Evolutionary conservation across 1,140 invertebrate genomes (phyloP).

Genomic region (Wiebesia pumilae): DNA sequence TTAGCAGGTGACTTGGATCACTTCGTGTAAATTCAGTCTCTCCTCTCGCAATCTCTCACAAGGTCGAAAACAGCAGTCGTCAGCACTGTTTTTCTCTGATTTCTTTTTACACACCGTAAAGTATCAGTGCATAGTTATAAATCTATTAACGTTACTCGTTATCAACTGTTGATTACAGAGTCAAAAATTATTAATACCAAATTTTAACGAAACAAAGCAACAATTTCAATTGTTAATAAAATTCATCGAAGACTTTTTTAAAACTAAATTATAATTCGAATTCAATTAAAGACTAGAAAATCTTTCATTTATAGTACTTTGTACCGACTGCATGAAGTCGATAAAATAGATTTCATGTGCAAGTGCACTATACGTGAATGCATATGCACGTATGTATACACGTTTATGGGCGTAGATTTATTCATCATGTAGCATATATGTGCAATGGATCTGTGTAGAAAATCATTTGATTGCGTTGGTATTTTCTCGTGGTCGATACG

Average conservation of each 20-base stretch:
- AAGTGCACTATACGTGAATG: background rate
- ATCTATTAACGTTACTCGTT: background rate
- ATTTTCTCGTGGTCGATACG: conserved; percentile 35
- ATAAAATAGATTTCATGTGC: background rate
- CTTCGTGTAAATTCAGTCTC: background rate
- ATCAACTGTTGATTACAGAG: background rate
- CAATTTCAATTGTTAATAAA: too few species aligned
- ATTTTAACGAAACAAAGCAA: too few species aligned
- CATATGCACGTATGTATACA: background rate
- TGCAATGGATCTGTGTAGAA: background rate
- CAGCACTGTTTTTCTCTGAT: conserved; percentile 30
- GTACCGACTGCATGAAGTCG: background rate
- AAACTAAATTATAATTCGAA: too few species aligned
- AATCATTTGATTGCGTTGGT: background rate
- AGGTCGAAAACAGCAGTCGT: conserved; percentile 29
- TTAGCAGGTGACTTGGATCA: background rate
- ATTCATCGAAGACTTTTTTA: too few species aligned
- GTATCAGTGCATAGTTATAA: background rate
- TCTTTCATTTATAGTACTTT: too few species aligned
- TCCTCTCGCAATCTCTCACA: background rate
- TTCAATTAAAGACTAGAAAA: too few species aligned
- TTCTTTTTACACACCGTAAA: background rate
- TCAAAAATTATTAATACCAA: background rate
- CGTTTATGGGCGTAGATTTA: background rate
- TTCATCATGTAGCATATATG: background rate